Evolutionary conservation across 92 coral and sea anemone genomes (phyloP), one percentile per base, ranked within the genome.

Genomic region (Meandrina meandrites): DNA sequence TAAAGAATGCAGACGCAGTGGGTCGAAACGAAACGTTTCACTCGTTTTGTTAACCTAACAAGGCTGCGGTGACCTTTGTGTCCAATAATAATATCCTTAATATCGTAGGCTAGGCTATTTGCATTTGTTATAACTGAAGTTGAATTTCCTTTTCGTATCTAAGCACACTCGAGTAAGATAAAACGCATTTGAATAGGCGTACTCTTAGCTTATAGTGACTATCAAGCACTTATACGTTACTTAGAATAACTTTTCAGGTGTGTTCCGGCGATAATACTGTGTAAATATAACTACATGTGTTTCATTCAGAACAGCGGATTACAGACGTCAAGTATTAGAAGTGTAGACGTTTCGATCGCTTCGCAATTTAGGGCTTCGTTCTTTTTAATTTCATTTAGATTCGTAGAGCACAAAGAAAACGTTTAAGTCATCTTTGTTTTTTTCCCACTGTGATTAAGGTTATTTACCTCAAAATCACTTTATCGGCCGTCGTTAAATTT

Each of bases 381-480:
- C 1, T 8, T 70, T 69, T 24, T 82, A 21, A 53, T 70, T 30
- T 70, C 50, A 11, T 13, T 45, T 48, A 58, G 17, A 70, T 82
- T 82, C 19, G 28, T 8, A 13, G 14, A 48, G 30, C 5, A 8
- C 32, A 30, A 60, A 32, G 27, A 67, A 50, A 72, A 32, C 70
- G 34, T 71, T 83, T 53, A 73, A 53, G 27, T n/a, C 8, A 18
- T 28, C 69, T 83, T 83, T 83, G 79, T 71, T 72, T 28, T 66
- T 64, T 40, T 35, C 75, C 15, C 24, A 58, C 71, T 82, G 79
- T 50, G 30, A 17, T 28, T 48, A 40, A 31, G 70, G 37, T 32
- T 56, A 35, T 74, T 72, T 83, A 24, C 57, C 2, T 78, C 80
- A 19, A 32, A 35, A n/a, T 32, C 34, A 50, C 31, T 74, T n/a